Base-by-base conservation (phyloP, 30 jellyfish, hydroid and myxozoan species). In the Aurelia sp. region DNA sequence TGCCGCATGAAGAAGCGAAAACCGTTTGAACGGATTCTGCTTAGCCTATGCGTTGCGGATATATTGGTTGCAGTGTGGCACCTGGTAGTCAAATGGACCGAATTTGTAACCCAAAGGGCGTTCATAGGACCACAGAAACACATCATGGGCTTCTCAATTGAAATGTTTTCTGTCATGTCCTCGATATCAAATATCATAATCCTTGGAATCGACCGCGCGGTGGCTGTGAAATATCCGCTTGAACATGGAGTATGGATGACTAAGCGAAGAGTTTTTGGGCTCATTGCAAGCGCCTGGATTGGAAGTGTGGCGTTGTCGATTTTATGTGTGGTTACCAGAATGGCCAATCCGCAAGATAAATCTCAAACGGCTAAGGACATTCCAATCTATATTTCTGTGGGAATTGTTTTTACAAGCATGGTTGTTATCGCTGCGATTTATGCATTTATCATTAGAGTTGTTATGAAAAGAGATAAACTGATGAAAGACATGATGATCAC, bases 211-310 rank as follows among this genome's bases (percentile, higher is more conserved):
- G 84, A 81, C 58, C 91, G 91, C 18, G 24, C 69, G 27, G n/a
- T 81, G 12, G 91, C 91, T 2, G 91, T 81, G 17, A 53, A n/a
- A 50, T 81, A 81, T 62, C 91, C 91, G 47, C 55, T 81, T 21
- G 47, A 64, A 62, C 91, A 81, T 64, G 31, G 38, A 10, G 72
- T 33, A 27, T 81, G 91, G 91, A 81, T 81, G 76, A 47, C 91
- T 12, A 48, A 18, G 2, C 81, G 72, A 47, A 67, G 20, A 66
- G 53, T 81, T 31, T 5, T 35, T 63, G 11, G 38, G 15, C 35
- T 67, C 38, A 81, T 81, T 27, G 91, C 77, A 21, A 67, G 48
- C 61, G 83, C 91, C 5, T 81, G 91, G 91, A 9, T 81, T 33
- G 68, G 63, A 13, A 68, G 91, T 53, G 10, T 81, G 17, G 66